These are phyloP conservation scores for Gerris buenoi DNA, from an alignment of 1,140 invertebrate species.

Conservation along the genomic window DNA sequence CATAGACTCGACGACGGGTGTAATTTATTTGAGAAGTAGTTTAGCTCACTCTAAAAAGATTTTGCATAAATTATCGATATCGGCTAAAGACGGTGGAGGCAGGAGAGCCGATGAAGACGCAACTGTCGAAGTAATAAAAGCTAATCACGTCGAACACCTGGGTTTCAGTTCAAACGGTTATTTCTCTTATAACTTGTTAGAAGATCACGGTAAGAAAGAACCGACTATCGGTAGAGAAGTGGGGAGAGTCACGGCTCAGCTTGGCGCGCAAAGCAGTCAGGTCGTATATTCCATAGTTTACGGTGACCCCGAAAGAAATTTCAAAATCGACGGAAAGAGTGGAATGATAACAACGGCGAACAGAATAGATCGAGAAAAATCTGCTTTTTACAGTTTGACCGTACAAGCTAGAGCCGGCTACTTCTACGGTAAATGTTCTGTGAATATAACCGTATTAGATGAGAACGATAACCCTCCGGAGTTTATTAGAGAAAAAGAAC, in stretches of 20 bases:
- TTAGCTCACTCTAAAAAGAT: constrained; percentile 44
- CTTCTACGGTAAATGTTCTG: constrained; percentile 50
- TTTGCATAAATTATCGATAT: constrained; percentile 53
- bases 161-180: constrained; percentile 54
- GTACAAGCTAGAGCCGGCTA: constrained; percentile 53
- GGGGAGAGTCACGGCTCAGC: constrained; percentile 52
- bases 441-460: constrained; percentile 73
- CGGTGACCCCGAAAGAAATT: constrained; percentile 63
- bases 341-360: constrained; percentile 65
- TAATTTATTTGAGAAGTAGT: constrained; percentile 48
- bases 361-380: constrained; percentile 69
- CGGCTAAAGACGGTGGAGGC: constrained; percentile 63
- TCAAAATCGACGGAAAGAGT: constrained; percentile 59
- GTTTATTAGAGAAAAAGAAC: constrained; percentile 59
- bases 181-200: constrained; percentile 64
- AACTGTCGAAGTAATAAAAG: constrained; percentile 61
- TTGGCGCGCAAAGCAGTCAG: constrained; percentile 27
- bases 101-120: constrained; percentile 52
- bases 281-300: constrained; percentile 65
- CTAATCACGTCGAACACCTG: constrained; percentile 47
- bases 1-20: constrained; percentile 58
- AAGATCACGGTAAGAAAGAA: constrained; percentile 45
- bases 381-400: constrained; percentile 56
- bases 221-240: constrained; percentile 46
- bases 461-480: constrained; percentile 81